phyloP scores from a whole-genome alignment of 2,113 vertebrate genomes.

The Capreolus pygargus region DNA sequence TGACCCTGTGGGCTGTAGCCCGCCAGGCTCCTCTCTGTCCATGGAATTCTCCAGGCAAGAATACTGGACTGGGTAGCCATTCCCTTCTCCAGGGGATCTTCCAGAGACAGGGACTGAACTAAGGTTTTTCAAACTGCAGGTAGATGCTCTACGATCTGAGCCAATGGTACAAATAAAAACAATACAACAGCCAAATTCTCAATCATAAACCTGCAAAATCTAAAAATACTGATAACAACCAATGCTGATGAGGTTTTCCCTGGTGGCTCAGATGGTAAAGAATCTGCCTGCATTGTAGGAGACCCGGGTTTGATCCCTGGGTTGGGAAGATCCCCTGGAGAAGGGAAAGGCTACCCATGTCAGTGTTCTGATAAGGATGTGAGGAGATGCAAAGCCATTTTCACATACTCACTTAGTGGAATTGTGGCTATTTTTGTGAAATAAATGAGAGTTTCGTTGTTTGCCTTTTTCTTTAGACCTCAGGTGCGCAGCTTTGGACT shows the following conservation, averaged over 20 bases:
- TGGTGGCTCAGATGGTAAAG: background rate
- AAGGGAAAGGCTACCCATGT: background rate
- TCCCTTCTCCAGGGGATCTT: background rate
- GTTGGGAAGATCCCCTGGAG: background rate
- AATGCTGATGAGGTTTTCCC: background rate
- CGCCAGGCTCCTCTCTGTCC: background rate
- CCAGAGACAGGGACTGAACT: background rate
- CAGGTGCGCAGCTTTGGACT: background rate
- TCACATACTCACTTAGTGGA: background rate
- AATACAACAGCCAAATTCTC: background rate
- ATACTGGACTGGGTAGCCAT: background rate
- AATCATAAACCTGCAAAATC: too few relatives aligned
- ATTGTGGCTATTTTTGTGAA: background rate
- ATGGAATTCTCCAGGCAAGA: background rate
- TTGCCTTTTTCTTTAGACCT: background rate
- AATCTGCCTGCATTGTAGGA: background rate
- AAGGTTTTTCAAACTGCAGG: background rate
- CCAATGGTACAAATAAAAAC: background rate
- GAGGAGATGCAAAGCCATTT: background rate
- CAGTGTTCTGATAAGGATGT: background rate
- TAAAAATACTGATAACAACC: background rate
- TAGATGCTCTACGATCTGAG: background rate
- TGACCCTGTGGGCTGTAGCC: background rate
- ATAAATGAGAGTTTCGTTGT: background rate
- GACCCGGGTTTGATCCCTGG: rapidly evolving